phyloP scores from a whole-genome alignment of 2,888 invertebrate genomes.

The Pristionchus japonicus region DNA sequence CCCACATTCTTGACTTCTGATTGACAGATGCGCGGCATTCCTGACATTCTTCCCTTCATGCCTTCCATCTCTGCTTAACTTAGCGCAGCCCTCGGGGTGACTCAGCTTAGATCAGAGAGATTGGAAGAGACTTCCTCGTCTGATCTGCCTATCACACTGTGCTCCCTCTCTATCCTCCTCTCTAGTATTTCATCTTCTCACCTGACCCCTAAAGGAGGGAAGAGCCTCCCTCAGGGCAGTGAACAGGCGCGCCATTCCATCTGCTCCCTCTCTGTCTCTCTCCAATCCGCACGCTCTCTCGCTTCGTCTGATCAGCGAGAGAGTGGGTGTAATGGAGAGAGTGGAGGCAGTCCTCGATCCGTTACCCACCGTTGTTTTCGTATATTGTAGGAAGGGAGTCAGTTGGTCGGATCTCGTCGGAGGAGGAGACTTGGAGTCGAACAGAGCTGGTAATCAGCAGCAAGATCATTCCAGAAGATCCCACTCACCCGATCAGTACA shows the following conservation, averaged over 20 bases:
- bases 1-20: not conserved
- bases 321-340: not conserved
- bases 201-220: constrained; percentile 40
- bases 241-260: not conserved
- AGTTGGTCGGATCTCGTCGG: constrained; percentile 63
- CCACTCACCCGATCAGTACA: constrained; percentile 21
- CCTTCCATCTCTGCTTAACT: not conserved
- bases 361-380: not conserved
- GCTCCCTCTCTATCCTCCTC: not conserved
- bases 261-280: not conserved
- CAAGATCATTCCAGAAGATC: not conserved
- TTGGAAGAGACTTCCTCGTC: not conserved
- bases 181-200: constrained; percentile 38
- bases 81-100: not conserved
- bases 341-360: too few relatives aligned
- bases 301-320: not conserved
- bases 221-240: not conserved
- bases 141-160: not conserved
- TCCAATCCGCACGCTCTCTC: not conserved
- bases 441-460: not conserved
- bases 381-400: constrained; percentile 64
- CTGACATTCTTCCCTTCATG: not conserved
- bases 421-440: not conserved
- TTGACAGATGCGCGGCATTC: not conserved
- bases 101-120: not conserved